Percentiles rank a stretch among this genome's conserved stretches.
phyloP scores from a whole-genome alignment of 2,888 invertebrate species.

The Tenthredo notha region DNA sequence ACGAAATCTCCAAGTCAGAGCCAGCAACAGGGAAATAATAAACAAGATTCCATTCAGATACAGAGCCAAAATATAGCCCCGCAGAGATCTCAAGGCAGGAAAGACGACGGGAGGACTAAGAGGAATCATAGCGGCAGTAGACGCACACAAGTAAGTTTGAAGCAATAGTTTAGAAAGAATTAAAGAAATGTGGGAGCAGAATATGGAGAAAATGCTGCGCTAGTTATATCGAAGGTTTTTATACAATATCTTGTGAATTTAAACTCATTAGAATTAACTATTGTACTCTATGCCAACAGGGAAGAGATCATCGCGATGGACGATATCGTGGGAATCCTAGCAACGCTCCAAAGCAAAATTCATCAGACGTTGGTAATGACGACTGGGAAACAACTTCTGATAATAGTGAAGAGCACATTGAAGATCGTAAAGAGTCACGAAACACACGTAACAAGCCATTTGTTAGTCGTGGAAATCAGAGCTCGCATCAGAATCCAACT shows the following conservation, averaged over 20 bases:
- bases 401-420: slow-evolving; percentile 84
- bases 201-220: not conserved
- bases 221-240: not conserved
- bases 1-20: slow-evolving; percentile 71
- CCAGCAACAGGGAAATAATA: slow-evolving; percentile 62
- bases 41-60: slow-evolving; percentile 62
- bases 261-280: not conserved
- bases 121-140: slow-evolving; percentile 74
- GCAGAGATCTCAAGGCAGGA: slow-evolving; percentile 68
- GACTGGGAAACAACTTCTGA: slow-evolving; percentile 93
- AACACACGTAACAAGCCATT: slow-evolving; percentile 71
- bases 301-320: slow-evolving; percentile 73
- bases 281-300: slow-evolving; percentile 59
- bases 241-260: not conserved
- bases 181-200: not conserved
- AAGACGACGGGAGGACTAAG: slow-evolving; percentile 71
- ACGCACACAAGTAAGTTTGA: slow-evolving; percentile 63
- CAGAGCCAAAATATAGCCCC: slow-evolving; percentile 59
- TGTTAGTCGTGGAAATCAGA: slow-evolving; percentile 65
- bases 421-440: slow-evolving; percentile 74
- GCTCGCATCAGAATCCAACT: slow-evolving; percentile 60
- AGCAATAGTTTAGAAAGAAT: not conserved
- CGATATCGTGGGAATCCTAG: slow-evolving; percentile 68
- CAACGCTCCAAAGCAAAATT: slow-evolving; percentile 71
- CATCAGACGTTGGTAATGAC: slow-evolving; percentile 81